Evolutionary conservation across 2,888 invertebrate genomes (phyloP).

Genomic region (Atrina japonica): DNA sequence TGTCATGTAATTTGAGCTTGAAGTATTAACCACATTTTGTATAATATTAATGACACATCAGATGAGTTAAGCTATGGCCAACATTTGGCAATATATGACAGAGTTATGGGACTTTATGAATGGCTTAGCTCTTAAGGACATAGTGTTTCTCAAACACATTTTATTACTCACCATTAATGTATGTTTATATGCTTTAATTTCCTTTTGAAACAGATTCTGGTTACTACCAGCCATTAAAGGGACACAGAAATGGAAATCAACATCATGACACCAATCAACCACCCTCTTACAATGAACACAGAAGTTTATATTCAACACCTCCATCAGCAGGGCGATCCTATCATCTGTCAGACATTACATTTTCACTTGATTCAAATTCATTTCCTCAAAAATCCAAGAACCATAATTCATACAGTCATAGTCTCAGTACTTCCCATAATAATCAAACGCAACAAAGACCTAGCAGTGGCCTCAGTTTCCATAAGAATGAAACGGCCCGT

Average conservation of each 20-base stretch:
- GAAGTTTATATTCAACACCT: background rate
- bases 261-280: conserved; percentile 8
- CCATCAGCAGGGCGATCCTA: conserved; percentile 45
- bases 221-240: conserved; percentile 8
- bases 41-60: too few relatives aligned
- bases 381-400: background rate
- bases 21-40: too few relatives aligned
- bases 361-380: conserved; percentile 48
- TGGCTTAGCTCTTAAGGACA: too few relatives aligned
- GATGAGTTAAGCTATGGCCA: too few relatives aligned
- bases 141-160: too few relatives aligned
- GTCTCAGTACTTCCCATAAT: background rate
- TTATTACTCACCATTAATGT: too few relatives aligned
- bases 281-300: conserved; percentile 15
- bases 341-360: conserved; percentile 58
- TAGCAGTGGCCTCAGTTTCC: conserved; percentile 19
- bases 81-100: too few relatives aligned
- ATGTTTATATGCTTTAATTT: too few relatives aligned
- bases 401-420: too few relatives aligned
- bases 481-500: conserved; percentile 65
- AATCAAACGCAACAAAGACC: background rate
- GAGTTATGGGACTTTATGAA: too few relatives aligned
- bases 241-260: conserved; percentile 1
- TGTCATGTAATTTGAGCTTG: too few relatives aligned
- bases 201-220: background rate